A percentile compares a stretch with the other conserved stretches of the same genome.
phyloP scores from a whole-genome alignment of 1,140 invertebrate species.

The Trichonephila clavipes region DNA sequence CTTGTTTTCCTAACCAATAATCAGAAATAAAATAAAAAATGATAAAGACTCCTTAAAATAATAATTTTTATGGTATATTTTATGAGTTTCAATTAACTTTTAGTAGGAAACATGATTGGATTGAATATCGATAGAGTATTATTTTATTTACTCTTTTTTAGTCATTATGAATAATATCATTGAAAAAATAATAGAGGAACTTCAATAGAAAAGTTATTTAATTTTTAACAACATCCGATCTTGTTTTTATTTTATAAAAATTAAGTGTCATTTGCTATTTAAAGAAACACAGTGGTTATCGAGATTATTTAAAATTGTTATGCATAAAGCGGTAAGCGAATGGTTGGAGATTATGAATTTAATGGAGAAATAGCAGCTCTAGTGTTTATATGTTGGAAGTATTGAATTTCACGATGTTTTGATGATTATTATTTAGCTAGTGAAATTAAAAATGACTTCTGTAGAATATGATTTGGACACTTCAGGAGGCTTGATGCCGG shows the following conservation, averaged over 20 bases:
- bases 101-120: too few species aligned
- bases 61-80: too few species aligned
- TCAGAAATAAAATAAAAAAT: too few species aligned
- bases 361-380: constrained; percentile 10
- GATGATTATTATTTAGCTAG: background rate
- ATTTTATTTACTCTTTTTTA: too few species aligned
- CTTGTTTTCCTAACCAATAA: too few species aligned
- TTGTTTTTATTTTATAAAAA: background rate
- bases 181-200: background rate
- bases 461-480: constrained; percentile 84
- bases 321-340: background rate
- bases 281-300: background rate
- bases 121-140: too few species aligned
- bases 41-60: too few species aligned
- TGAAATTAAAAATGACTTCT: constrained; percentile 64
- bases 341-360: constrained; percentile 9
- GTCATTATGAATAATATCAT: too few species aligned
- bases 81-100: too few species aligned
- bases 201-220: background rate
- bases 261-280: background rate
- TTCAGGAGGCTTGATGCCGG: constrained; percentile 86
- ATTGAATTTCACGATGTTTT: background rate
- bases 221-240: background rate
- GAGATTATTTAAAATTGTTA: background rate
- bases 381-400: constrained; percentile 49